A percentile compares a stretch with the other conserved stretches of the same genome.
Conservation (phyloP, 2,888 invertebrate genomes). For the Lasioglossum lativentre region DNA sequence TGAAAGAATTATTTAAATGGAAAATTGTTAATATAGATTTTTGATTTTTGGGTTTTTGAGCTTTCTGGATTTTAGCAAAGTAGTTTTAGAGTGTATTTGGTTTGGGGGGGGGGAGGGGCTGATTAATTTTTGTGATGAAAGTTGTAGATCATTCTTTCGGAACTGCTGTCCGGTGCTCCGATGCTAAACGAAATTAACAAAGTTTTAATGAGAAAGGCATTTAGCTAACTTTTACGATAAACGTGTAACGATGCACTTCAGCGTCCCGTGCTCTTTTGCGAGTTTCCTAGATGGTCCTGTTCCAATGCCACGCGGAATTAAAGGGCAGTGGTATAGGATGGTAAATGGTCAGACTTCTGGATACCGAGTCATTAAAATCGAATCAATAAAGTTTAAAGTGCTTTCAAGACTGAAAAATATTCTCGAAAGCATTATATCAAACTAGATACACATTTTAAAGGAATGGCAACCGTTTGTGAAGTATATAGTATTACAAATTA, state of each 20-base stretch:
- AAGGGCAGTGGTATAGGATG: slow-evolving; percentile 38
- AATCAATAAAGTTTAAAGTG: neutral
- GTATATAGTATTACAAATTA: neutral
- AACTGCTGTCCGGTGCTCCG: slow-evolving; percentile 43
- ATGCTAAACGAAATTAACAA: slow-evolving; percentile 75
- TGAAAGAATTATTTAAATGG: slow-evolving; percentile 44
- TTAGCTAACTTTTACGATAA: slow-evolving; percentile 77
- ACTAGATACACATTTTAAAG: neutral
- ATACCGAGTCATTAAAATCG: slow-evolving; percentile 8
- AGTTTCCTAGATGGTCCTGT: slow-evolving; percentile 58
- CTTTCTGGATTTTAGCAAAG: neutral
- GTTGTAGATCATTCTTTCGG: slow-evolving; percentile 27
- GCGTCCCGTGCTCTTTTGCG: slow-evolving; percentile 54
- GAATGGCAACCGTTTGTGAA: neutral
- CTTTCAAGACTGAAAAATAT: neutral
- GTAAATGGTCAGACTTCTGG: slow-evolving; percentile 36
- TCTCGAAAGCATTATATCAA: neutral
- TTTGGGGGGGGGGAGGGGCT: neutral
- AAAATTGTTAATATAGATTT: neutral
- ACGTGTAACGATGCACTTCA: slow-evolving; percentile 63
- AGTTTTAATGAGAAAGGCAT: slow-evolving; percentile 80
- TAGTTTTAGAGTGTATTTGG: neutral
- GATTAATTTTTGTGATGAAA: slow-evolving; percentile 14
- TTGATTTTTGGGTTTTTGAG: neutral
- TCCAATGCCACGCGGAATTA: slow-evolving; percentile 42